Base-by-base conservation (phyloP, 2,888 invertebrate species). In the Balanococcus diminutus region DNA sequence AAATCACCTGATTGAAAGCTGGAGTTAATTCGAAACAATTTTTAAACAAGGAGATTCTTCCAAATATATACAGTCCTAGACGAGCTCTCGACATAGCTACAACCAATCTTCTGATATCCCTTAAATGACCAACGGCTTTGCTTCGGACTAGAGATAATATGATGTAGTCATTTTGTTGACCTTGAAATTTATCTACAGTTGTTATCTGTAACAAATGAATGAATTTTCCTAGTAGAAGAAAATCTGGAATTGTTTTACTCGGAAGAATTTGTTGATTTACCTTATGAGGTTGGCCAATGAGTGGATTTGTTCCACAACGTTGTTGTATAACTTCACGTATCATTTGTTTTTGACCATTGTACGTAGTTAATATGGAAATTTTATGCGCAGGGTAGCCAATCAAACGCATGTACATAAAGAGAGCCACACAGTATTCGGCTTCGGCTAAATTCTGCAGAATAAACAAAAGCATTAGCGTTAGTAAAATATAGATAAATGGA, bases 121-220 rank as follows among this genome's bases (percentile, higher is more conserved):
- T 92, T 87, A 99, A 92, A 92, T 99, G 99, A 51, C 99, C 99
- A n/a, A 99, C 98, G 0, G 97, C 96, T 89, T 95, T 95, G 0
- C 99, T 99, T 87, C 98, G 93, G 28, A 99, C 99, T 81, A 99
- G 91, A 0, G 99, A 99, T 82, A 99, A 92, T 19, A 99, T 92
- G 87, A 99, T 98, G 89, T 96, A 98, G 91, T 99, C 99, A 90
- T 99, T 99, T 91, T 99, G 99, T 89, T 99, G 99, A 86, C 99
- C 99, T 90, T 99, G 99, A 90, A 98, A 99, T 90, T 99, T 98
- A 91, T 99, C 99, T 22, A 99, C 99, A 0, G 99, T 99, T 0
- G 96, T 96, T 32, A 96, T 94, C 93, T 93, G 88, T 67, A 81
- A 25, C n/a, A 5, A 75, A 28, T 14, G 42, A n/a, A 28, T 16